Percentiles rank a stretch among this genome's conserved stretches.
These are phyloP conservation scores for Alfaro cultratus DNA, from an alignment of 2,797 vertebrate genomes.

Conservation along the genomic window DNA sequence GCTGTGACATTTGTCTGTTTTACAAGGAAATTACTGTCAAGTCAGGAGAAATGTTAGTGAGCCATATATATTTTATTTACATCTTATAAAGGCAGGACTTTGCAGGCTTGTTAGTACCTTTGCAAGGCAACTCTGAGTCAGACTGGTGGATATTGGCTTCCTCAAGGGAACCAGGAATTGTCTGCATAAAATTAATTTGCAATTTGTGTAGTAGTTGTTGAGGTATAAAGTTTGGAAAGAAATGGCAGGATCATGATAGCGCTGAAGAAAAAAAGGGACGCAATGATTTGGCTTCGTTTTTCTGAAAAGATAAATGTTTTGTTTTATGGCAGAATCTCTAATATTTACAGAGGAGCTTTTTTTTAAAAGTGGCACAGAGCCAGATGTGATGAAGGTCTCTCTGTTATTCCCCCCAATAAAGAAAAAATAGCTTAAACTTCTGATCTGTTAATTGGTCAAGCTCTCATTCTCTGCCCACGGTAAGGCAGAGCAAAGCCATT, in stretches of 20 bases:
- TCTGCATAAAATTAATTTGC: background rate
- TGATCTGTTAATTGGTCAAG: slow-evolving; percentile 1
- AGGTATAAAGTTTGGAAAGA: slow-evolving; percentile 8
- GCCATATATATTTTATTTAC: slow-evolving; percentile 12
- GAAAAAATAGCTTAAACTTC: background rate
- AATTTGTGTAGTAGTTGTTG: background rate
- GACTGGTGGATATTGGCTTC: slow-evolving; percentile 4
- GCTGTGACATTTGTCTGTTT: slow-evolving; percentile 10
- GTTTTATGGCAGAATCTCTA: background rate
- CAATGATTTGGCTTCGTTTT: background rate
- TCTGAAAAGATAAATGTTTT: background rate
- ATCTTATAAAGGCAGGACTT: background rate
- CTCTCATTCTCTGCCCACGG: slow-evolving; percentile 50
- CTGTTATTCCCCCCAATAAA: background rate
- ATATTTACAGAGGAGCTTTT: background rate
- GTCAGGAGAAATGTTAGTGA: slow-evolving; percentile 4
- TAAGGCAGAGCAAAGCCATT: slow-evolving; percentile 53
- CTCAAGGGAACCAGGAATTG: slow-evolving; percentile 4
- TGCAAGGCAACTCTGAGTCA: background rate
- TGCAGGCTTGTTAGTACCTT: background rate
- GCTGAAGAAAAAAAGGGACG: background rate
- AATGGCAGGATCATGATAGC: background rate
- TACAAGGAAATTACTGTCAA: slow-evolving; percentile 1
- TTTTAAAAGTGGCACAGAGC: background rate
- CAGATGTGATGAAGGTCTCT: background rate